Base-by-base conservation (phyloP, 37 sponge, comb jelly and placozoan genomes). In the Axinella damicornis region DNA sequence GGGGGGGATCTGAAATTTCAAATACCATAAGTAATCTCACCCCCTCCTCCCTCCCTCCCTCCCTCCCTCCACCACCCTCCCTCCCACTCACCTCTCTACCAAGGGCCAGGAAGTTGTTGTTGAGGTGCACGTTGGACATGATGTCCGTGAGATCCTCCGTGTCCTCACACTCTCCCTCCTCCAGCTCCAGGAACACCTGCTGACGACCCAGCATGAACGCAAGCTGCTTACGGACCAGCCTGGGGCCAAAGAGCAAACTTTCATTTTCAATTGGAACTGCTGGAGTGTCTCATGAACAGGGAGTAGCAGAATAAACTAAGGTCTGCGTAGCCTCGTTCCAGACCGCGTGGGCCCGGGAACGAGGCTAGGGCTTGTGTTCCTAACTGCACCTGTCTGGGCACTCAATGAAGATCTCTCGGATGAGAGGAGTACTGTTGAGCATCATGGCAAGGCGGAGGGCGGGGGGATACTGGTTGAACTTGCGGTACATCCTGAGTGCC, bases 171-270 rank as follows among this genome's bases (percentile, higher is more conserved):
- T 94, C 89, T n/a, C 69, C 87, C 33, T 92, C 94, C 9, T 96
- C 95, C 71, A 98, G 78, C 34, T 96, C 93, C 9, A 98, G 77
- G 77, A 91, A 98, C 53, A 96, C 74, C 78, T 98, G 99, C 82
- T 98, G 99, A 60, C 97, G 69, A 2, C 95, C 99, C n/a, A 96
- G 64, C 87, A 96, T 96, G 85, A 95, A 98, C 54, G 95, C 93
- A 54, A 98, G 89, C 90, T 98, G 99, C 87, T 98, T 98, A 64
- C 87, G 91, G 1, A 94, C 80, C 34, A 87, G 33, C 60, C 92
- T 97, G 61, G 41, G 25, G 46, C 9, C 9, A 4, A 46, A 46
- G 9, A 9, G 4, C 9, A 4, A 46, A 46, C 4, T 46, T 12
- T 12, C 46, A 46, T 12, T 46, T 46, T 46, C 4, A 46, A 4